Percentiles rank a stretch among this genome's conserved stretches.
phyloP scores from a whole-genome alignment of 2,113 vertebrate species.

The Acrocephalus kingi region DNA sequence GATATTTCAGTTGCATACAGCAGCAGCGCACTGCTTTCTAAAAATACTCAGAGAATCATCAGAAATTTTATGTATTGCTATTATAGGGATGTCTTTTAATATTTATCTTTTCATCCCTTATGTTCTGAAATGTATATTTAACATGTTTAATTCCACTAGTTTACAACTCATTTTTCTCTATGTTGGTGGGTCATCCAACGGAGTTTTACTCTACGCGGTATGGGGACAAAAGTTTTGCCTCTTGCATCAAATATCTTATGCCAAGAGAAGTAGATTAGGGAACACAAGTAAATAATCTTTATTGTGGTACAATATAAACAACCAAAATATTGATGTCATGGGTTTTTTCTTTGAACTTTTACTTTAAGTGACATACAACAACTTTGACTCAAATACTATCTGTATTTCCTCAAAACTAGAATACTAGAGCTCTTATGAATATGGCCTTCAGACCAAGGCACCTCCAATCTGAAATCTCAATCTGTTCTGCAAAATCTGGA shows the following conservation, averaged over 20 bases:
- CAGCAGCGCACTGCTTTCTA: constrained; percentile 33
- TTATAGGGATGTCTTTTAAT: constrained; percentile 47
- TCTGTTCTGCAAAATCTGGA: not conserved
- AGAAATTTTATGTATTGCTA: constrained; percentile 29
- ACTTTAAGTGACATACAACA: not conserved
- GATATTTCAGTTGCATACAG: constrained; percentile 44
- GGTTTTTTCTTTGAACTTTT: not conserved
- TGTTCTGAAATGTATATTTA: constrained; percentile 13
- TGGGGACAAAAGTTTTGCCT: not conserved
- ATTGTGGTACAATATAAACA: not conserved
- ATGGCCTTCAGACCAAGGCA: not conserved
- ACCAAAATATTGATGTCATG: not conserved
- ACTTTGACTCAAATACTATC: not conserved
- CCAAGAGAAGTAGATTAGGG: not conserved
- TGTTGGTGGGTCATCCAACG: not conserved
- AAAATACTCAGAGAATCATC: constrained; percentile 34
- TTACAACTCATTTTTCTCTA: not conserved
- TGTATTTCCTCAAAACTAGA: not conserved
- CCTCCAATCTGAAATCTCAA: not conserved
- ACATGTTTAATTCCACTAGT: not conserved
- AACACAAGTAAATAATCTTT: not conserved
- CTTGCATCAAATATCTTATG: not conserved
- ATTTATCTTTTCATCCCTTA: constrained; percentile 37
- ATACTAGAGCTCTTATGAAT: not conserved
- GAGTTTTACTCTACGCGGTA: not conserved